phyloP scores from a whole-genome alignment of 2,113 vertebrate genomes.

The Ivindomyrus marchei region DNA sequence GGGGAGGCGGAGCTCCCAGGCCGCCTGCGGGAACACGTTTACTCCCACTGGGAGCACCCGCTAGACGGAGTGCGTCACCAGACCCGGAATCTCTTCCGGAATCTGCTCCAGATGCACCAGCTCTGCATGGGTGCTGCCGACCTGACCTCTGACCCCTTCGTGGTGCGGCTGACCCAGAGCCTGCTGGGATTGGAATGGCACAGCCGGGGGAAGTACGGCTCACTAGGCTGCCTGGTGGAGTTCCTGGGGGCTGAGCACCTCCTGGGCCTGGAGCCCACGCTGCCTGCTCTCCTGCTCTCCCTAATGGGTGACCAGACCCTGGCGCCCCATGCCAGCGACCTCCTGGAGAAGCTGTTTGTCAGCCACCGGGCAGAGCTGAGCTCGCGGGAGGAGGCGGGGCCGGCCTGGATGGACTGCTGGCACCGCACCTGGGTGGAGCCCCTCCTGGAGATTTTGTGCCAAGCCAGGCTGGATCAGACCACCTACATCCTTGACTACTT shows the following conservation, averaged over 20 bases:
- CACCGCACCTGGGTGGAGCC: conserved; percentile 82
- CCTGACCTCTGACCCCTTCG: conserved; percentile 61
- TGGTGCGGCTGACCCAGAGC: conserved; percentile 59
- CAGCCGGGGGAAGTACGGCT: conserved; percentile 82
- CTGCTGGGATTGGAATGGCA: conserved; percentile 86
- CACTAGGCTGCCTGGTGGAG: conserved; percentile 78
- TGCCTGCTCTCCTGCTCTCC: conserved; percentile 70
- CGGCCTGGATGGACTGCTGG: conserved; percentile 72
- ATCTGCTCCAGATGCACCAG: conserved; percentile 76
- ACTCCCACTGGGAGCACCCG: conserved; percentile 91
- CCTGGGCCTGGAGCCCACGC: conserved; percentile 63
- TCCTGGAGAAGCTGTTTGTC: conserved; percentile 85
- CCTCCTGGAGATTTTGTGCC: conserved; percentile 75
- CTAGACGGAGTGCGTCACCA: conserved; percentile 88
- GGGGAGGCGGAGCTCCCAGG: conserved; percentile 60
- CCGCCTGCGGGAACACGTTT: conserved; percentile 77
- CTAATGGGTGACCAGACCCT: conserved; percentile 85
- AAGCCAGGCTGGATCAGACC: conserved; percentile 73
- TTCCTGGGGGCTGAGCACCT: conserved; percentile 69
- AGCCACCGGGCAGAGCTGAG: conserved; percentile 75
- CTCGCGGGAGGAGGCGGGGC: conserved; percentile 17
- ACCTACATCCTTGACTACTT: conserved; percentile 88
- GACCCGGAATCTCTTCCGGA: conserved; percentile 77
- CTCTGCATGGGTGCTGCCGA: conserved; percentile 26
- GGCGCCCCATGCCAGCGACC: conserved; percentile 83